A percentile compares a stretch with the other conserved stretches of the same genome.
These are phyloP conservation scores for Ursus arctos DNA, from an alignment of 2,113 vertebrate genomes.

Conservation along the genomic window DNA sequence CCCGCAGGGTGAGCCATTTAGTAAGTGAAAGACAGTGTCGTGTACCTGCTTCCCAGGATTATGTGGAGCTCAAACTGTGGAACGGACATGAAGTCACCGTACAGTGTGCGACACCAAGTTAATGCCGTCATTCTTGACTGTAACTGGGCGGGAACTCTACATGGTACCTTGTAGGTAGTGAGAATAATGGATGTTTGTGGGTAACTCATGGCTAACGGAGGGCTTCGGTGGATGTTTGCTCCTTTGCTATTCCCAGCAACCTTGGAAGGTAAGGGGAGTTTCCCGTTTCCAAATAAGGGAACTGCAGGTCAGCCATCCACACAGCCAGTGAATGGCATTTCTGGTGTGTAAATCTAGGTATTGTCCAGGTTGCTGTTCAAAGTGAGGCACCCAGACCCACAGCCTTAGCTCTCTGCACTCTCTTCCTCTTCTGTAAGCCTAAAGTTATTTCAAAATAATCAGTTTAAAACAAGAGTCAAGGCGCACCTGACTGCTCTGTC, in stretches of 20 bases:
- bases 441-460: no score
- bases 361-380: background rate
- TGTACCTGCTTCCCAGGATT: background rate
- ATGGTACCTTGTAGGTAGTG: background rate
- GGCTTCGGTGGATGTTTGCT: background rate
- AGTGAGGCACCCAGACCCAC: rapidly evolving
- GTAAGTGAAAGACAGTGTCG: background rate
- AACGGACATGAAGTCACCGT: background rate
- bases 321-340: background rate
- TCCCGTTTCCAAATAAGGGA: background rate
- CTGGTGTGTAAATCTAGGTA: background rate
- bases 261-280: background rate
- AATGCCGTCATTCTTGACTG: background rate
- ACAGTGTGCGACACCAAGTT: background rate
- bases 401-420: no score
- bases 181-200: background rate
- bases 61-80: background rate
- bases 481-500: no score
- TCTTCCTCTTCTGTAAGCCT: no score
- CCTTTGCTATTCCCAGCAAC: background rate
- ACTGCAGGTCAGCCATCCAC: background rate
- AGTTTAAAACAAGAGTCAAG: no score
- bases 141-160: background rate
- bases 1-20: background rate
- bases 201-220: background rate